Evolutionary conservation across 2,888 invertebrate genomes (phyloP).

Genomic region (Andrena praecox): DNA sequence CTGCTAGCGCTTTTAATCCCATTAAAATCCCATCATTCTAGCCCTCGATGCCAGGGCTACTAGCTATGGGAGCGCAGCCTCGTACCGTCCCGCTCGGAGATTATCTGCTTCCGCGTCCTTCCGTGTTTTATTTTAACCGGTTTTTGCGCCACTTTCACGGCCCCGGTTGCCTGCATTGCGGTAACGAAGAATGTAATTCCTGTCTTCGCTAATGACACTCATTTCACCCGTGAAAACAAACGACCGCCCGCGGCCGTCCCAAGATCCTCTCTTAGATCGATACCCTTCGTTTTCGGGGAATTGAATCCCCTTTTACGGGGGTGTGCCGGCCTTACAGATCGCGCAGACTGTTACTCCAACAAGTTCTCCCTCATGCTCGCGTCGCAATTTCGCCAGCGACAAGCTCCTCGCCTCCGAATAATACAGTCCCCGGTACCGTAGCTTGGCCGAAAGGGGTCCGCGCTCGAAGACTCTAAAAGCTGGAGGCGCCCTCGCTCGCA

Average conservation of each 20-base stretch:
- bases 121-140: conserved; percentile 42
- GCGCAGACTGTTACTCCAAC: not conserved
- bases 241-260: conserved; percentile 16
- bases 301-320: conserved; percentile 20
- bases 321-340: not conserved
- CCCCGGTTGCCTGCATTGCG: conserved; percentile 53
- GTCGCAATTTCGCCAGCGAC: not conserved
- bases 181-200: conserved; percentile 64
- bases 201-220: conserved; percentile 51
- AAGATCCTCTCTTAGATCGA: conserved; percentile 29
- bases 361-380: not conserved
- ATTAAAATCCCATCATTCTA: conserved; percentile 68
- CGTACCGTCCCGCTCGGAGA: conserved; percentile 30
- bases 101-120: conserved; percentile 51
- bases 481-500: too few species aligned
- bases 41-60: conserved; percentile 51
- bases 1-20: conserved; percentile 66
- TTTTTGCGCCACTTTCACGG: conserved; percentile 38
- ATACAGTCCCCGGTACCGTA: not conserved
- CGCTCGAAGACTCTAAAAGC: not conserved
- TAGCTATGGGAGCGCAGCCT: not conserved
- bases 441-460: not conserved
- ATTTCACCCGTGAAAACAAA: conserved; percentile 48
- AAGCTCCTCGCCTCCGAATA: too few species aligned
- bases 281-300: conserved; percentile 25